Percentiles rank a stretch among this genome's conserved stretches.
Conservation (phyloP, 2,888 invertebrate genomes). For the Plagiodera versicolora region DNA sequence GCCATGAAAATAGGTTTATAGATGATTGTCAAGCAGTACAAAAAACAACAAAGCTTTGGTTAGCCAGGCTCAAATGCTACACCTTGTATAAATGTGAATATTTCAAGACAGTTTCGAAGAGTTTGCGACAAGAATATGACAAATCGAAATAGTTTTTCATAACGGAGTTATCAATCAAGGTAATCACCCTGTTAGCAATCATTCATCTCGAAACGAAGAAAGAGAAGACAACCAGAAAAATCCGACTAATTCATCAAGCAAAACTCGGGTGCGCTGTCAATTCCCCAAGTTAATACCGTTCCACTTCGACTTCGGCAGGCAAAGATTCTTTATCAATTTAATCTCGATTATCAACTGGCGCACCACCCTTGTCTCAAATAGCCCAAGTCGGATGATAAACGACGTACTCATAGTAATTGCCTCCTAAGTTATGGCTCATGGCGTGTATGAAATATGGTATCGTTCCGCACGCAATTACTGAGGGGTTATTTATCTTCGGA, state of each 20-base stretch:
- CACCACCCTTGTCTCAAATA: constrained; percentile 45
- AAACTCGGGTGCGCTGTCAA: constrained; percentile 19
- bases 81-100: no score
- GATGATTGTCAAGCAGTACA: no score
- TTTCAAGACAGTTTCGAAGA: no score
- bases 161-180: no score
- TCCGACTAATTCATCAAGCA: constrained; percentile 19
- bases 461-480: constrained; percentile 62
- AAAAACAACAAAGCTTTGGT: no score
- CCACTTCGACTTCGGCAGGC: constrained; percentile 28
- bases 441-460: constrained; percentile 63
- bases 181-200: no score
- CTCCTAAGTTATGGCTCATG: constrained; percentile 63
- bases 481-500: constrained; percentile 56
- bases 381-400: constrained; percentile 56
- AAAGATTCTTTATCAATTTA: constrained; percentile 52
- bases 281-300: constrained; percentile 26
- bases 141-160: no score
- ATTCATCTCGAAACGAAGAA: neutral
- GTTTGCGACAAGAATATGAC: no score
- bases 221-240: neutral
- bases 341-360: constrained; percentile 51
- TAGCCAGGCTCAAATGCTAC: no score
- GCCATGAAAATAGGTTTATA: no score
- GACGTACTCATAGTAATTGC: constrained; percentile 64